phyloP scores from a whole-genome alignment of 2,113 vertebrate genomes.

The Drymodes brunneopygia region DNA sequence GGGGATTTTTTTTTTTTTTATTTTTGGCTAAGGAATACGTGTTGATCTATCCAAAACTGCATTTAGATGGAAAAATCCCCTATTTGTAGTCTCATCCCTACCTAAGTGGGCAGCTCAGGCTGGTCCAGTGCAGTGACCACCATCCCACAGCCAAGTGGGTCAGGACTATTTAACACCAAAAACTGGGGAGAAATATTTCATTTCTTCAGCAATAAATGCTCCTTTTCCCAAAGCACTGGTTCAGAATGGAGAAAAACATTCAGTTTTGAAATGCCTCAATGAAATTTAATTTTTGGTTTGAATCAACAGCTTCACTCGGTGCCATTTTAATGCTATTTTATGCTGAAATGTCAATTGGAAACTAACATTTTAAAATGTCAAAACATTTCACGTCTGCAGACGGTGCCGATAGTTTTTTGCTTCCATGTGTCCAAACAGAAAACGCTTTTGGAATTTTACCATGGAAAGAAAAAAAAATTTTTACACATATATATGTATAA shows the following conservation, averaged over 20 bases:
- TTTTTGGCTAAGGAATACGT: rapidly evolving
- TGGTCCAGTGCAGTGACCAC: background rate
- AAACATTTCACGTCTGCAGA: conserved; percentile 50
- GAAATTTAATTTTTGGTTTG: conserved; percentile 44
- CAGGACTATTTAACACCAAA: background rate
- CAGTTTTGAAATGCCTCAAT: background rate
- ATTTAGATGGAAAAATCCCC: background rate
- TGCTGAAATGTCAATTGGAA: conserved; percentile 58
- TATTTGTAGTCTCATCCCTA: background rate
- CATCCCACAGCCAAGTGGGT: rapidly evolving
- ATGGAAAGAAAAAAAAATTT: background rate
- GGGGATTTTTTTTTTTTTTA: background rate
- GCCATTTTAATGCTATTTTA: conserved; percentile 40
- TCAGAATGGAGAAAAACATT: background rate
- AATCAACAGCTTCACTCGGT: conserved; percentile 21
- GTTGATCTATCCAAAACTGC: background rate
- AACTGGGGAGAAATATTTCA: background rate
- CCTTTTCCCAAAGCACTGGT: background rate
- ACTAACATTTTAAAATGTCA: conserved; percentile 58
- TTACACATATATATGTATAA: background rate
- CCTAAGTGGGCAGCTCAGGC: background rate
- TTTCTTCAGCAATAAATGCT: background rate
- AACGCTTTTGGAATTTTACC: background rate
- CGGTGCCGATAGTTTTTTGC: background rate
- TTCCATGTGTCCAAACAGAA: conserved; percentile 51